Conservation (phyloP, 1,140 invertebrate species). For the Apis laboriosa region DNA sequence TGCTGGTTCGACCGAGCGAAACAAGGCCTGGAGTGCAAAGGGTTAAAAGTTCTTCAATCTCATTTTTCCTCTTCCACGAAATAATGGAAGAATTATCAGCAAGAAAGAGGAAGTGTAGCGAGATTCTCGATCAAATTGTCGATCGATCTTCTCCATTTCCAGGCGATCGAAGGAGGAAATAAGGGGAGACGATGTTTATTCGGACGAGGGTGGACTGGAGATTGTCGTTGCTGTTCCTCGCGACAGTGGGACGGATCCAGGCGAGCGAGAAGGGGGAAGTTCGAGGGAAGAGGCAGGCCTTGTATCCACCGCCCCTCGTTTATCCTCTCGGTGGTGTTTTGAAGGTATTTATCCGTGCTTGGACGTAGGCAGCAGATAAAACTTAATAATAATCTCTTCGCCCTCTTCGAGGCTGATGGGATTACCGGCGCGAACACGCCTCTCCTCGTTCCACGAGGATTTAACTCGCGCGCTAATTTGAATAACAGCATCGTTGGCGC, state of each 20-base stretch:
- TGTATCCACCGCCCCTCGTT: conserved; percentile 70
- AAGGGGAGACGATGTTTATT: not conserved
- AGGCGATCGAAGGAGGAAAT: not conserved
- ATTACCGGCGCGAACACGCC: not conserved
- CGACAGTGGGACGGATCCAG: not conserved
- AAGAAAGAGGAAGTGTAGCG: no score
- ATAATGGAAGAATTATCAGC: no score
- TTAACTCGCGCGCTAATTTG: not conserved
- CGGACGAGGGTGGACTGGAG: conserved; percentile 22
- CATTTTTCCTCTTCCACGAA: no score
- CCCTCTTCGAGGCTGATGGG: not conserved
- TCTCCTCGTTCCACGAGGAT: not conserved
- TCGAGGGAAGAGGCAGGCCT: conserved; percentile 50
- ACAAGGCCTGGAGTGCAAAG: no score
- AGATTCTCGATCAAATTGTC: no score
- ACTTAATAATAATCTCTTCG: not conserved
- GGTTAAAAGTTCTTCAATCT: no score
- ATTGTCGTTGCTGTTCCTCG: conserved; percentile 9
- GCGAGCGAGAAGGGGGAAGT: not conserved
- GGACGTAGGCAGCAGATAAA: not conserved
- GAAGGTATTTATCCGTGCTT: conserved; percentile 69
- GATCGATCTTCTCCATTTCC: no score
- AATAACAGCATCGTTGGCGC: not conserved
- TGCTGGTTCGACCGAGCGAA: no score
- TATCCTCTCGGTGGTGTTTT: conserved; percentile 74